phyloP scores from a whole-genome alignment of 2,113 vertebrate species.

The Toxotes chatareus region DNA sequence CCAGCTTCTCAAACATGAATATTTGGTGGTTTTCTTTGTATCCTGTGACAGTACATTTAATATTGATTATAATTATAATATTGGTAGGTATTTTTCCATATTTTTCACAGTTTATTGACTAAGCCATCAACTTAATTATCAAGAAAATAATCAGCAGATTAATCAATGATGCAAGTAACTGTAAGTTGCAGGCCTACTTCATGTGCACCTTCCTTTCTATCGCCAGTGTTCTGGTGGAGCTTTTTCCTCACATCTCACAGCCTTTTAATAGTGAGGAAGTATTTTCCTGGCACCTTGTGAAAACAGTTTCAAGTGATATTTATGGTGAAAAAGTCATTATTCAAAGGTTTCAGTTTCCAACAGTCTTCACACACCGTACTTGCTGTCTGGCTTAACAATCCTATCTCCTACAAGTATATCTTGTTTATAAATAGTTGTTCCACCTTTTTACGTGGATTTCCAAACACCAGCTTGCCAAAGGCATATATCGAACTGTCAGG shows the following conservation, averaged over 20 bases:
- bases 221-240: not conserved
- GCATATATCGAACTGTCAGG: slow-evolving; percentile 8
- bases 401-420: not conserved
- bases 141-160: too few relatives aligned
- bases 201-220: not conserved
- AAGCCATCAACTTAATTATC: too few relatives aligned
- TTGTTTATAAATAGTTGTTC: slow-evolving; percentile 13
- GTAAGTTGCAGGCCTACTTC: not conserved
- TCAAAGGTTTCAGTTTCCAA: not conserved
- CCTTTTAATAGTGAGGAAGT: not conserved
- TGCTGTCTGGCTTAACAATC: not conserved
- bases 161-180: too few relatives aligned
- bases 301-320: not conserved
- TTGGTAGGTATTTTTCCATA: too few relatives aligned
- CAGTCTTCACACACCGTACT: not conserved
- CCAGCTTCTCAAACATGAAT: too few relatives aligned
- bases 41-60: too few relatives aligned
- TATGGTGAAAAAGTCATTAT: not conserved
- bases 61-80: too few relatives aligned
- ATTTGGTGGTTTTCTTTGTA: too few relatives aligned
- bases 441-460: slow-evolving; percentile 16
- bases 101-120: too few relatives aligned
- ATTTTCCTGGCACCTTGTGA: not conserved
- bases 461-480: slow-evolving; percentile 7
- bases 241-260: not conserved